Base-by-base conservation (phyloP, 92 coral and sea anemone genomes). In the Zoanthus solanderi region DNA sequence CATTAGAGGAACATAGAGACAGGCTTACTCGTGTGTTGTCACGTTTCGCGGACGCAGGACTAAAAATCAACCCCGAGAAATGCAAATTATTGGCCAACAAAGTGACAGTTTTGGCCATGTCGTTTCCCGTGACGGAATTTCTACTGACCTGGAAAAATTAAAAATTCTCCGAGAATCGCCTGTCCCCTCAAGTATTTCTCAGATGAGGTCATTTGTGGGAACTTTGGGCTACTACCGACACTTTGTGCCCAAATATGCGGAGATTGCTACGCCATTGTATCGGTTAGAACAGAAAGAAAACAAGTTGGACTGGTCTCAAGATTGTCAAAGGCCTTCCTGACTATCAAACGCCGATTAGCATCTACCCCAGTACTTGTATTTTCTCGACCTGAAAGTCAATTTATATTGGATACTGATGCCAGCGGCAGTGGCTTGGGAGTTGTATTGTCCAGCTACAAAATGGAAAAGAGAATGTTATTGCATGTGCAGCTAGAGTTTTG, bases 221-320 rank as follows among this genome's bases (percentile, higher is more conserved):
- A 78, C 84, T 44, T 60, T 78, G 12, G 85, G 85, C 42, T 88
- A 91, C 90, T 91, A 84, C 67, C 79, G 85, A 5, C 84, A 92
- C 14, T 92, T 88, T 61, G 84, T 92, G 37, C 84, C 90, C 66
- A 89, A 78, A 54, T 89, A 84, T 58, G 87, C 88, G 5, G 83
- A 82, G n/a, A 32, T 90, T 87, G 88, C 94, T 2, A 10, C 84
- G 13, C 90, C 94, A 23, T 44, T 88, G 69, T 78, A 92, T 78
- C 75, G 83, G 37, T 74, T 83, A 12, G 57, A 50, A 9, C 89
- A 84, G 23, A 23, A 23, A 23, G 23, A 23, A 23, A 23, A 23
- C 23, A 23, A 23, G 23, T 23, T 23, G 23, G 63, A 56, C 58
- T 31, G 63, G 63, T 5, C 63, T 56, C 45, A 88, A 91, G 72